Evolutionary conservation across 2,113 vertebrate genomes (phyloP), one percentile per base, ranked within the genome.

Genomic region (Alectura lathami): DNA sequence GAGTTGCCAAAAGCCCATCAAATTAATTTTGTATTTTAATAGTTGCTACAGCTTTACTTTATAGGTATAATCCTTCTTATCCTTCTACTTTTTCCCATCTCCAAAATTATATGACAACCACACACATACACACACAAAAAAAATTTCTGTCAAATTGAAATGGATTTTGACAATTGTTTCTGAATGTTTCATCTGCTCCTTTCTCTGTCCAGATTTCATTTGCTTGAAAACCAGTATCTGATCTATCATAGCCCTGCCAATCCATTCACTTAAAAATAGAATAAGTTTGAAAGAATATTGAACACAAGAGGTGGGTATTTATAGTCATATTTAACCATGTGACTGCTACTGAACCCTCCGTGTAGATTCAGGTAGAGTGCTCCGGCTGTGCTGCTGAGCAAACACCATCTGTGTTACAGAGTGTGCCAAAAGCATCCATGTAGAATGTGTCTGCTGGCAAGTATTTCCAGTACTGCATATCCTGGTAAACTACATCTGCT

Each of bases 401-500:
- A 93, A 94, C 69, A 83, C 89, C 91, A 95, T 96, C 91, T 97
- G 94, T 94, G 66, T 56, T 59, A 79, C n/a, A 60, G 8, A 4
- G 1, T 0, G 3, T 80, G 93, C 96, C 96, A 96, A 79, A 73
- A 54, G 53, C 83, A 74, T 88, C 88, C 54, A 53, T 20, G 47
- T 81, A 94, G 81, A 95, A 74, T 63, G 30, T 70, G 64, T 56
- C 74, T 94, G 75, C 83, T 86, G 90, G 67, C 81, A 81, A 72
- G n/a, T 26, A 20, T 67, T 86, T 79, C 38, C 68, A 63, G 13
- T 21, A 34, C 38, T 91, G 32, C n/a, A 45, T 54, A 73, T 75
- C 60, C 93, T 86, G 82, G 30, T 57, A 93, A 80, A 62, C 17
- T 76, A 36, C 60, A 94, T 60, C 74, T 93, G 68, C 36, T 80